phyloP scores from a whole-genome alignment of 30 jellyfish, hydroid and myxozoan species.

The Cassiopea xamachana region DNA sequence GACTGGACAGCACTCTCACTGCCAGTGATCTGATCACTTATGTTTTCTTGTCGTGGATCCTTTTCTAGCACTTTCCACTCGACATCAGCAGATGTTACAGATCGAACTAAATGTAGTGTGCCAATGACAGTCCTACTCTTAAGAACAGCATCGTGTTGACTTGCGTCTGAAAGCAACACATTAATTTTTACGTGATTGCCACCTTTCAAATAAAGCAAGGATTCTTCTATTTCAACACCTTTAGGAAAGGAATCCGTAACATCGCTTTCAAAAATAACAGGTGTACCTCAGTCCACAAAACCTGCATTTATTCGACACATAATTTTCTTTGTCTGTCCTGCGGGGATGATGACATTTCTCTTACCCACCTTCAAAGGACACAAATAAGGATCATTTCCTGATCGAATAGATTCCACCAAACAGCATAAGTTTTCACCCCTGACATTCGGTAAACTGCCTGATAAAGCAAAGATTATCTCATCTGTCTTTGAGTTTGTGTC shows the following conservation, averaged over 20 bases:
- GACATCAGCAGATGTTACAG: constrained; percentile 27
- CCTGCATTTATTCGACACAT: constrained; percentile 32
- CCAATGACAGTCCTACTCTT: constrained; percentile 13
- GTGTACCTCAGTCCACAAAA: constrained; percentile 12
- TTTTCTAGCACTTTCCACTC: background rate
- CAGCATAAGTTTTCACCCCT: background rate
- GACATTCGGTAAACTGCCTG: constrained; percentile 21
- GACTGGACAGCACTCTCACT: background rate
- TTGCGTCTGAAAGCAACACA: constrained; percentile 1
- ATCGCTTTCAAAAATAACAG: constrained; percentile 39
- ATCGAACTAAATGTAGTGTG: constrained; percentile 21
- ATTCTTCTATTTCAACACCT: constrained; percentile 25
- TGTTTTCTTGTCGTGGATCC: background rate
- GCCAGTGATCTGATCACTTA: background rate
- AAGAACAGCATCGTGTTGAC: background rate
- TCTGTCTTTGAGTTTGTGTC: constrained; percentile 7
- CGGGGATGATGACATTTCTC: constrained; percentile 18
- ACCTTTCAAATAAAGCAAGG: constrained; percentile 14
- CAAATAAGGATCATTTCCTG: constrained; percentile 4
- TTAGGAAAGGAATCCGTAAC: constrained; percentile 17
- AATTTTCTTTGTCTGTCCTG: constrained; percentile 4
- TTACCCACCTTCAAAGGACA: constrained; percentile 10
- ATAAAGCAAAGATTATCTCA: constrained; percentile 2
- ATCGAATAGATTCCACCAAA: constrained; percentile 3
- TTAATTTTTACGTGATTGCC: constrained; percentile 4